Conservation (phyloP, 2,888 invertebrate species). For the Diplolepis rosae region DNA sequence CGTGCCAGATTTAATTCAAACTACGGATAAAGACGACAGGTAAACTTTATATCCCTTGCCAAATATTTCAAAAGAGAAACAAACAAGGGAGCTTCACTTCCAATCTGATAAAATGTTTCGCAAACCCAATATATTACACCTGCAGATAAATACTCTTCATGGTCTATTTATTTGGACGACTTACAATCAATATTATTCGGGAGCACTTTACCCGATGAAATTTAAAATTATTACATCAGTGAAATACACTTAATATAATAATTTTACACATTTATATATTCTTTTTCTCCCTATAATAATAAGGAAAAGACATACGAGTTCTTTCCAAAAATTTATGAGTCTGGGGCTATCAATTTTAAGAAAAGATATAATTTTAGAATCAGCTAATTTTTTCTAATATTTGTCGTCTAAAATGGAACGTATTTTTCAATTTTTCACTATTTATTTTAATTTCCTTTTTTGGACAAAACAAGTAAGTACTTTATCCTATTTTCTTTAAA, state of each 20-base stretch:
- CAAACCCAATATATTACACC: not conserved
- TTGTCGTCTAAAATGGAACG: too few species aligned
- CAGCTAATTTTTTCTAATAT: too few species aligned
- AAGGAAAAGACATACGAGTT: too few species aligned
- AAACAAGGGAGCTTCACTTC: not conserved
- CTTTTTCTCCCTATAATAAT: too few species aligned
- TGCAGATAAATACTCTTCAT: not conserved
- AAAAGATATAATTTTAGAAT: too few species aligned
- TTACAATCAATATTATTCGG: conserved; percentile 10
- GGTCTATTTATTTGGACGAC: not conserved
- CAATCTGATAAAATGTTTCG: conserved; percentile 11
- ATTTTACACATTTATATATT: too few species aligned
- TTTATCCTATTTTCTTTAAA: too few species aligned
- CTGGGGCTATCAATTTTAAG: too few species aligned
- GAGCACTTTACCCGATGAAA: not conserved
- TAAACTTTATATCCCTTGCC: conserved; percentile 43
- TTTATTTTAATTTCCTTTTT: too few species aligned
- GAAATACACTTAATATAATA: conserved; percentile 1
- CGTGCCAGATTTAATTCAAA: conserved; percentile 52
- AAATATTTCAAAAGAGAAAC: conserved; percentile 35
- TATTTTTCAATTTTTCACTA: too few species aligned
- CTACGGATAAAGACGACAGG: conserved; percentile 39
- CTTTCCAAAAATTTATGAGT: too few species aligned
- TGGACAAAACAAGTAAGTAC: too few species aligned
- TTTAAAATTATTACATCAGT: not conserved